phyloP scores from a whole-genome alignment of 2,797 vertebrate genomes.

The Hypotaenidia philippensis region DNA sequence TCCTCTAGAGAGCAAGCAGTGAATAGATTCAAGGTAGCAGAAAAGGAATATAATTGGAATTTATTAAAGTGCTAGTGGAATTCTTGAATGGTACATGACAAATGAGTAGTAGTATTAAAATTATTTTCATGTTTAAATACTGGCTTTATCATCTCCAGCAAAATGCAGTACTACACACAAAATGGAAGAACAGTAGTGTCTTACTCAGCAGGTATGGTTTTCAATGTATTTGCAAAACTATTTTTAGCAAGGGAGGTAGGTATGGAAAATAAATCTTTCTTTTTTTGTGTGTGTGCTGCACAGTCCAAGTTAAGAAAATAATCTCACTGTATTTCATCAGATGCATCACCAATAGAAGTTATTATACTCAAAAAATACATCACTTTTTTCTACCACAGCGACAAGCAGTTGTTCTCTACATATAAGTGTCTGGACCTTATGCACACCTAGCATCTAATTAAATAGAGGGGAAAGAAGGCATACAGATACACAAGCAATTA shows the following conservation, averaged over 20 bases:
- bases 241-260: not conserved
- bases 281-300: not conserved
- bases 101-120: slow-evolving; percentile 57
- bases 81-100: slow-evolving; percentile 42
- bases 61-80: slow-evolving; percentile 9
- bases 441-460: not conserved
- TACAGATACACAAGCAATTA: not conserved
- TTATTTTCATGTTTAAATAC: slow-evolving; percentile 58
- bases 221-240: not conserved
- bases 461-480: not conserved
- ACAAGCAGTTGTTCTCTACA: not conserved
- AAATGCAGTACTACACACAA: not conserved
- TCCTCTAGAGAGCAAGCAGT: not conserved
- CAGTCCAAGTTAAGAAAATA: not conserved
- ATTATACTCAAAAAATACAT: not conserved
- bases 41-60: slow-evolving; percentile 6
- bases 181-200: not conserved
- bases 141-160: not conserved
- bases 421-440: not conserved
- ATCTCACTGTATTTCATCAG: not conserved
- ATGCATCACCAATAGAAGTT: not conserved
- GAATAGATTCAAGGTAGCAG: not conserved
- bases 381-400: not conserved
- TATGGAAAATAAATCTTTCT: not conserved
- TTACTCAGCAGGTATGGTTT: not conserved